These are phyloP conservation scores for Phaonia tiefii DNA, from an alignment of 2,888 invertebrate species.

Conservation along the genomic window DNA sequence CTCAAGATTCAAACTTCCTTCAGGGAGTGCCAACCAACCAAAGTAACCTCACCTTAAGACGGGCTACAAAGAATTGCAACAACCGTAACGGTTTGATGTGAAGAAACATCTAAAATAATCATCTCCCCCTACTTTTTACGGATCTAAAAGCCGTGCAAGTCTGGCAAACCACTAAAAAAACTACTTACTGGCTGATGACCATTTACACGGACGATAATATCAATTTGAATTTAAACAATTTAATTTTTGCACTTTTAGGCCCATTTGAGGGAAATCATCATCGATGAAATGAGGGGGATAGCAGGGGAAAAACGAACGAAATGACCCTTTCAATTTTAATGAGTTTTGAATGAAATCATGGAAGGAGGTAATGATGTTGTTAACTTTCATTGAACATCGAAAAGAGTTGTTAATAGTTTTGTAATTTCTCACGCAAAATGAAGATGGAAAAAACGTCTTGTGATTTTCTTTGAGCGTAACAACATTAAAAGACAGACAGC, in stretches of 20 bases:
- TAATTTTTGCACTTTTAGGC: slow-evolving; percentile 66
- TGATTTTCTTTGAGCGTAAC: slow-evolving; percentile 28
- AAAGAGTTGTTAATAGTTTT: slow-evolving; percentile 61
- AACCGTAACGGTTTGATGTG: slow-evolving; percentile 28
- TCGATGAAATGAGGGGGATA: not conserved
- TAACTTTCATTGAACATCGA: slow-evolving; percentile 25
- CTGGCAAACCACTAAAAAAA: slow-evolving; percentile 44
- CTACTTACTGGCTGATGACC: slow-evolving; percentile 45
- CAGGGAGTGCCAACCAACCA: slow-evolving; percentile 43
- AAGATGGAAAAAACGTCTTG: slow-evolving; percentile 9
- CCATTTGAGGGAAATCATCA: slow-evolving; percentile 44
- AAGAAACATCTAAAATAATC: too few species aligned
- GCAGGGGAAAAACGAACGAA: not conserved
- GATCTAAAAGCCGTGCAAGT: slow-evolving; percentile 50
- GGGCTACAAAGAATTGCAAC: slow-evolving; percentile 37
- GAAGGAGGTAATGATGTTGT: slow-evolving; percentile 24
- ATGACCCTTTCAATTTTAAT: slow-evolving; percentile 22
- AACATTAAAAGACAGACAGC: slow-evolving; percentile 31
- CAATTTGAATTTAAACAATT: slow-evolving; percentile 66
- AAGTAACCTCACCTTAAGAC: slow-evolving; percentile 46
- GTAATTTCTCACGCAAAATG: slow-evolving; percentile 65
- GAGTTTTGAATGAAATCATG: slow-evolving; percentile 30
- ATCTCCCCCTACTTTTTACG: not conserved
- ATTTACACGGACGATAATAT: slow-evolving; percentile 55
- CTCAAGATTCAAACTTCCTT: not conserved